phyloP scores from a whole-genome alignment of 2,888 invertebrate species.

The Meganola albula region DNA sequence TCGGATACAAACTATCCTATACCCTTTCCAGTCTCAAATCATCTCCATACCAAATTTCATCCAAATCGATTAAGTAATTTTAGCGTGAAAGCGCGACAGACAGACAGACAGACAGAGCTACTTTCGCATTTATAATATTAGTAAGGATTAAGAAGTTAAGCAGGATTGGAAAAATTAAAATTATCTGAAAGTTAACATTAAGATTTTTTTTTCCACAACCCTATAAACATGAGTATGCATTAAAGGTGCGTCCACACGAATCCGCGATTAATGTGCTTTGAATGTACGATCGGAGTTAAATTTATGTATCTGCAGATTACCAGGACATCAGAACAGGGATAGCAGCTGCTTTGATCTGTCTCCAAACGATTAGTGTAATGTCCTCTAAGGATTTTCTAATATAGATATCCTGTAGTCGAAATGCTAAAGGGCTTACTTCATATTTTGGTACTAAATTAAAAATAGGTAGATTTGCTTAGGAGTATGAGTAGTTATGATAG shows the following conservation, averaged over 20 bases:
- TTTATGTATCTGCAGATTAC: constrained; percentile 68
- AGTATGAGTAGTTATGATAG: too few relatives aligned
- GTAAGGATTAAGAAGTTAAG: neutral
- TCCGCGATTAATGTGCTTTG: constrained; percentile 67
- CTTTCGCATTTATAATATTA: too few relatives aligned
- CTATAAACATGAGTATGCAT: constrained; percentile 49
- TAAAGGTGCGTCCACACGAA: constrained; percentile 67
- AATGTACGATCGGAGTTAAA: constrained; percentile 69
- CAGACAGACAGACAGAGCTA: too few relatives aligned
- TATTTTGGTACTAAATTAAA: too few relatives aligned
- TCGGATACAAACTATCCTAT: too few relatives aligned
- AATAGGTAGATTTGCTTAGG: too few relatives aligned
- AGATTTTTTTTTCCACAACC: constrained; percentile 31
- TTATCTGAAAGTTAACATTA: constrained; percentile 1
- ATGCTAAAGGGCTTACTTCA: too few relatives aligned
- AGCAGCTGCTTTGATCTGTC: constrained; percentile 56
- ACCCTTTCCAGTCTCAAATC: too few relatives aligned
- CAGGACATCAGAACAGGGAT: constrained; percentile 43
- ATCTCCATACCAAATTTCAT: too few relatives aligned
- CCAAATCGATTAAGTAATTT: too few relatives aligned
- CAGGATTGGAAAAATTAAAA: constrained; percentile 3
- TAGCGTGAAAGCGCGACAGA: too few relatives aligned
- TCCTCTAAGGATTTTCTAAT: constrained; percentile 25
- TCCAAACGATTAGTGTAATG: constrained; percentile 22
- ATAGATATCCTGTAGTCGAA: constrained; percentile 29